A percentile compares a stretch with the other conserved stretches of the same genome.
Evolutionary conservation across 2,113 vertebrate genomes (phyloP).

Genomic region (Ailuropoda melanoleuca): DNA sequence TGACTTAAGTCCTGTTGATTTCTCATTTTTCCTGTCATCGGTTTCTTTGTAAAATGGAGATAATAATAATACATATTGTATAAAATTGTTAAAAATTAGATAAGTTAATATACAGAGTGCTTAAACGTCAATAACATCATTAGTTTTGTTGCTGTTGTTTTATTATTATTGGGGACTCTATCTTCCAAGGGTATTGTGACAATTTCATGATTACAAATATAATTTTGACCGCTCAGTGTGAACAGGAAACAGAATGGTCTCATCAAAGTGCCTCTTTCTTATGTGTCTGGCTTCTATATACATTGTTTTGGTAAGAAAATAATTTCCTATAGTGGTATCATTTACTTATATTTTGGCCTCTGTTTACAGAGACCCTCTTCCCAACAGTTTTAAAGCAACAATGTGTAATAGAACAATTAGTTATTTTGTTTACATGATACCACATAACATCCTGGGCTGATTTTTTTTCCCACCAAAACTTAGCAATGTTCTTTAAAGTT

Average conservation of each 20-base stretch:
- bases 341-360: neutral
- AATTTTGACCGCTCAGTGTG: neutral
- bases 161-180: neutral
- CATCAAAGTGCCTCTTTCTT: neutral
- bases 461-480: neutral
- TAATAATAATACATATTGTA: neutral
- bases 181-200: neutral
- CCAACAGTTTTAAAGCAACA: neutral
- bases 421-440: neutral
- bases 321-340: neutral
- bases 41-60: neutral
- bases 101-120: neutral
- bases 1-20: neutral
- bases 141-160: neutral
- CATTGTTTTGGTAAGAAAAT: neutral
- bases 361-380: neutral
- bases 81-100: slow-evolving; percentile 29
- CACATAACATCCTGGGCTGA: neutral
- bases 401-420: neutral
- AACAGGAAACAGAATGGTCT: neutral
- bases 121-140: neutral
- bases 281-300: neutral
- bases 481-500: neutral
- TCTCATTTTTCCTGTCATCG: neutral
- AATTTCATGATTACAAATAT: neutral